Evolutionary conservation across 1,140 invertebrate genomes (phyloP), one percentile per base, ranked within the genome.

Genomic region (Littorina saxatilis): DNA sequence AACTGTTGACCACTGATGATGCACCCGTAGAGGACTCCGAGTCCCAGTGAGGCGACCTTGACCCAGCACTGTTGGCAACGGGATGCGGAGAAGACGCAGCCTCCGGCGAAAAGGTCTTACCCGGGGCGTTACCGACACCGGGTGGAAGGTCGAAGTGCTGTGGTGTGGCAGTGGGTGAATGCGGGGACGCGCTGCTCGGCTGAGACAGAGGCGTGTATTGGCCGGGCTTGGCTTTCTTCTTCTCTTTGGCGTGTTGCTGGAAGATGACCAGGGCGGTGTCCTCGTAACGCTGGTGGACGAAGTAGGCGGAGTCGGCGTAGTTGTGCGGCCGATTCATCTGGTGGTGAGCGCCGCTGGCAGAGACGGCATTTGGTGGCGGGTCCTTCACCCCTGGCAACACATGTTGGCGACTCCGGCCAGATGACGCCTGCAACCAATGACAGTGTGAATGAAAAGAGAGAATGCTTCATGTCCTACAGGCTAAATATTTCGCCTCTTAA

Each of bases 281-380:
- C 82, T 92, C 90, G 85, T 93, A 93, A 29, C 92, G 85, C 40
- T 89, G 91, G 83, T 91, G 88, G 11, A 93, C 90, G 32, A 88
- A 90, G 74, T 87, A 86, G n/a, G 84, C 81, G 13, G 88, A 88
- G 40, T 90, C 89, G 43, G 80, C 80, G 80, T 88, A 88, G 29
- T 85, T 80, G 23, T 47, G 70, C 27, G 9, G 50, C 17, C 29
- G 27, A 29, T 55, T 13, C 74, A 76, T 76, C 55, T 55, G 74
- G 74, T 20, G 55, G 35, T 1, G 11, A 50, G 55, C 15, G 9
- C 9, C 4, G 9, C 9, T 4, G 11, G 35, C 17, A 9, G 61
- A 32, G 61, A 32, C 15, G 7, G 7, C 27, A n/a, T n/a, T n/a
- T 32, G 35, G 17, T 4, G 40, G 17, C 20, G 43, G 37, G 40